Conservation (phyloP, 2,797 vertebrate species). For the Notoglanidium macrostoma region DNA sequence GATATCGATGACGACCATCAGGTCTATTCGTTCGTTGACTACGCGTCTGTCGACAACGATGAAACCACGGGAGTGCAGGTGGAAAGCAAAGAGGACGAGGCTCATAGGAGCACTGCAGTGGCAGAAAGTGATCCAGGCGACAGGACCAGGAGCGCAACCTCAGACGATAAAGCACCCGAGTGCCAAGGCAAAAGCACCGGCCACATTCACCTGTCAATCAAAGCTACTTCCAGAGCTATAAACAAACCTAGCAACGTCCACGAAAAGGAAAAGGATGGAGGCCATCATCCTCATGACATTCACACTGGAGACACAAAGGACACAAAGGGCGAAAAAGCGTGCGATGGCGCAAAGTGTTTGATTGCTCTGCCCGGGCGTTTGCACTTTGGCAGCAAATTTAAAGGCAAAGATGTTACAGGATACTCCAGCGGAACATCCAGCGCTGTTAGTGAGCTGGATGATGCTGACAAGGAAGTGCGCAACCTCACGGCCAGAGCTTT, state of each 20-base stretch:
- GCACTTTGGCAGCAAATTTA: slow-evolving; percentile 75
- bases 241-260: slow-evolving; percentile 85
- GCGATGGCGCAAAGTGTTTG: slow-evolving; percentile 73
- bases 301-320: slow-evolving; percentile 80
- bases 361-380: slow-evolving; percentile 82
- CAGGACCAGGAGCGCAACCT: slow-evolving; percentile 64
- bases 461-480: slow-evolving; percentile 94
- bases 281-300: slow-evolving; percentile 73
- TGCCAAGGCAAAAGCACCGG: slow-evolving; percentile 55
- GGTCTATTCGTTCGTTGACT: slow-evolving; percentile 88
- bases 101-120: slow-evolving; percentile 66
- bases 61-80: slow-evolving; percentile 66
- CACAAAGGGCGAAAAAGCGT: slow-evolving; percentile 69
- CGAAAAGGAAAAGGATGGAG: slow-evolving; percentile 80
- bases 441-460: slow-evolving; percentile 91
- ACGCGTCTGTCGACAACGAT: slow-evolving; percentile 82
- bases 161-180: slow-evolving; percentile 56
- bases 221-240: slow-evolving; percentile 88
- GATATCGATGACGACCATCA: slow-evolving; percentile 85
- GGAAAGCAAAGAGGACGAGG: slow-evolving; percentile 35
- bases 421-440: slow-evolving; percentile 89
- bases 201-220: slow-evolving; percentile 97
- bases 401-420: slow-evolving; percentile 75
- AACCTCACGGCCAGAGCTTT: slow-evolving; percentile 89
- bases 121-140: slow-evolving; percentile 76